These are phyloP conservation scores for Timema podura DNA, from an alignment of 2,888 invertebrate species.

Conservation along the genomic window DNA sequence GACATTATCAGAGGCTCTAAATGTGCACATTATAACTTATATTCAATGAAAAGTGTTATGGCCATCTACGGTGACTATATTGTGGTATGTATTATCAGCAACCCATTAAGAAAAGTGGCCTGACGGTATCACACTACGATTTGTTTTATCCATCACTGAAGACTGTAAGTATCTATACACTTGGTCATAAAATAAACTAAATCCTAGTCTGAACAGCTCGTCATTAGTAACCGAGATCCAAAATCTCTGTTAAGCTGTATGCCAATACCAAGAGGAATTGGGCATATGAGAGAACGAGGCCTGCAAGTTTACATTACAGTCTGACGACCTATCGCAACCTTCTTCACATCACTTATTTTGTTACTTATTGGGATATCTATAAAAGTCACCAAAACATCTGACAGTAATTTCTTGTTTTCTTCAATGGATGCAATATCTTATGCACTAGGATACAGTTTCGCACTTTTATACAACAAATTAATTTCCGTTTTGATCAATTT, in stretches of 20 bases:
- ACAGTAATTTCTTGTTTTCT: neutral
- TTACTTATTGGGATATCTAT: slow-evolving; percentile 1
- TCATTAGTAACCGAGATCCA: slow-evolving; percentile 4
- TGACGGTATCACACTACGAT: neutral
- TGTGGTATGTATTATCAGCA: slow-evolving; percentile 7
- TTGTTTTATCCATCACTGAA: slow-evolving; percentile 9
- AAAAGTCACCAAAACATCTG: neutral
- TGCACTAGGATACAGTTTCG: slow-evolving; percentile 11
- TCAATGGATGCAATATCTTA: neutral
- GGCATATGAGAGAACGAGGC: slow-evolving; percentile 15
- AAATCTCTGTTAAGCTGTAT: slow-evolving; percentile 12
- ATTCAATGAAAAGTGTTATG: neutral
- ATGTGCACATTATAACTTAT: slow-evolving; percentile 6
- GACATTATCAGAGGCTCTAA: neutral
- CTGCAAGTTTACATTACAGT: neutral
- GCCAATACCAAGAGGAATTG: slow-evolving; percentile 11
- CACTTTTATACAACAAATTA: slow-evolving; percentile 6
- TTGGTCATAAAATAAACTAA: neutral
- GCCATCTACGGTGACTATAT: slow-evolving; percentile 12
- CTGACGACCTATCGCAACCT: slow-evolving; percentile 2
- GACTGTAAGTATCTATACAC: slow-evolving; percentile 3
- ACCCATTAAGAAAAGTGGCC: neutral
- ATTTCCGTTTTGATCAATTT: slow-evolving; percentile 7
- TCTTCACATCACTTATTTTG: slow-evolving; percentile 1
- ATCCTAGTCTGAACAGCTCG: slow-evolving; percentile 3